Base-by-base conservation (phyloP, 1,140 invertebrate genomes). In the Telenomus remus region DNA sequence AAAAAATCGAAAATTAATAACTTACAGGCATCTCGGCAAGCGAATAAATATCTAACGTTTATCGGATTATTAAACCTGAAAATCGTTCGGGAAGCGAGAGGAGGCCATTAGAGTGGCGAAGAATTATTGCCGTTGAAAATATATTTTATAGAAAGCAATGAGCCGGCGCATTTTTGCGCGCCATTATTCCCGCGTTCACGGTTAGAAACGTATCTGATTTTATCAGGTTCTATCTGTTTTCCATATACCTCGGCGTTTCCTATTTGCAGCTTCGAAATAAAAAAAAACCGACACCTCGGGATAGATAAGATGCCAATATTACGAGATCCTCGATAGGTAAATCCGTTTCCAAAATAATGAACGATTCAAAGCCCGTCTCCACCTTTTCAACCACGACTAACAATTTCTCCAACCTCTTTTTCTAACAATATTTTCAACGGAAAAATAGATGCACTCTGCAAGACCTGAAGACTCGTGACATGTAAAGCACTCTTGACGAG, bases 201-300 rank as follows among this genome's bases (percentile, higher is more conserved):
- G 63, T 55, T 65, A 65, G 47, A 60, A 61, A 61, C 19, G 13
- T 57, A 57, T 66, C 53, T 66, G 63, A 66, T 66, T 66, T 66
- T 66, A 66, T 66, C 53, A 49, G n/a, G 3, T 16, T 43, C 55
- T 66, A 66, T 66, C 46, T 42, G 37, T 19, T 66, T 56, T 66
- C 44, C 47, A 66, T 66, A 44, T 27, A 14, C 61, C 27, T 1
- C 11, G 46, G 4, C 12, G 11, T 66, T 66, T 57, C 54, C 63
- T 51, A 57, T 57, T 65, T 42, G 53, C 11, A 13, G 34, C 53
- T 55, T 14, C 44, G 12, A 35, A 55, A 33, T 55, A 65, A 55
- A 65, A 55, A 48, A 0, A 43, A 8, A 1, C 2, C 9, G 8
- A 39, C 1, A 9, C 3, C 37, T 3, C 37, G 8, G 19, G 6